These are phyloP conservation scores for Himalopsyche japonica DNA, from an alignment of 2,888 invertebrate genomes.

Conservation along the genomic window DNA sequence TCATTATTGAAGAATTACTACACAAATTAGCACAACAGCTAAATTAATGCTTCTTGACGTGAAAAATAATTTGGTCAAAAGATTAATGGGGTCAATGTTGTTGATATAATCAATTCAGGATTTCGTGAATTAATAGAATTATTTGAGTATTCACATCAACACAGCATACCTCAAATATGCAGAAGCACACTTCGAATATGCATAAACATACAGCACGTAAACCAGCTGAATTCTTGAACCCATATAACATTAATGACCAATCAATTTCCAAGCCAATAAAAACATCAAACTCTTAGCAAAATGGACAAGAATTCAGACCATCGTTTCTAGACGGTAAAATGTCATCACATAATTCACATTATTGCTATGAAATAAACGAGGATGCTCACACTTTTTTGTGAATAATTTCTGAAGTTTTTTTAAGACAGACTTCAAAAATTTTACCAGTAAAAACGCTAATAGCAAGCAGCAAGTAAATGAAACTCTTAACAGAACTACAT, in stretches of 20 bases:
- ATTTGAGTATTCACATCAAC: neutral
- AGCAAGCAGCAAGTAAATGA: neutral
- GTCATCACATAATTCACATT: neutral
- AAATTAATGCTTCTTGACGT: neutral
- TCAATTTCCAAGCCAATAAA: neutral
- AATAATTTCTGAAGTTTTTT: neutral
- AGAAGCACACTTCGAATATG: neutral
- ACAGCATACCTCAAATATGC: neutral
- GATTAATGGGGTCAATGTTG: neutral
- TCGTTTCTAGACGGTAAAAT: neutral
- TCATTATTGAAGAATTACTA: neutral
- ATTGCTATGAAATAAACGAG: neutral
- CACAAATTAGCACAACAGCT: neutral
- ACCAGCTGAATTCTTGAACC: neutral
- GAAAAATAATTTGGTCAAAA: neutral
- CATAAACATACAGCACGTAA: neutral
- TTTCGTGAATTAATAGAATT: neutral
- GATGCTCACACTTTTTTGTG: neutral
- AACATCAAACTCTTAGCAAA: neutral
- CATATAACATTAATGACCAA: neutral
- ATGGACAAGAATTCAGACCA: neutral
- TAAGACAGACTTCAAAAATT: neutral
- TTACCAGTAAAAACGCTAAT: neutral
- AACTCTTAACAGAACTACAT: neutral
- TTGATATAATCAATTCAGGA: neutral